Conservation (phyloP, 2,797 vertebrate genomes). For the Poliocrania exsul region DNA sequence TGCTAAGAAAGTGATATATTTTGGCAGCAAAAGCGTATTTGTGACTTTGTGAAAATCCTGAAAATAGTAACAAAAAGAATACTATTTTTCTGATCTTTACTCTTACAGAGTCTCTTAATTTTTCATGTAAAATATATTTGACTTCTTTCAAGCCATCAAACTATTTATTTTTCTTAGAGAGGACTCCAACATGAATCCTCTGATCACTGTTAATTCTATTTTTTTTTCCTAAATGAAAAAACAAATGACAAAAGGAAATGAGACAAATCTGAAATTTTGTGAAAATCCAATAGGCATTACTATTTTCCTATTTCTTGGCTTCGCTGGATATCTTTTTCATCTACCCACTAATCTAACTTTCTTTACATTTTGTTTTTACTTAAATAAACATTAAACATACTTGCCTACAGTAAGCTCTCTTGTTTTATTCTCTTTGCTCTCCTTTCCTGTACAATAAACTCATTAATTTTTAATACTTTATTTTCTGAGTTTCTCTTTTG, state of each 20-base stretch:
- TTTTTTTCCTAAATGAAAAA: neutral
- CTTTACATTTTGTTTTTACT: constrained; percentile 69
- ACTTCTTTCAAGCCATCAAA: neutral
- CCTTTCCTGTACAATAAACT: constrained; percentile 52
- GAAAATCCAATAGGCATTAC: constrained; percentile 39
- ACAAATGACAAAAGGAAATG: neutral
- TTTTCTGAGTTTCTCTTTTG: constrained; percentile 68
- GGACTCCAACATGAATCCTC: neutral
- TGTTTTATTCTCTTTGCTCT: constrained; percentile 73
- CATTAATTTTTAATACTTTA: constrained; percentile 73
- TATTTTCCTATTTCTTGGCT: constrained; percentile 30
- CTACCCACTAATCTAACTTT: constrained; percentile 50
- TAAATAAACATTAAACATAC: constrained; percentile 70
- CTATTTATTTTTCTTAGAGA: neutral
- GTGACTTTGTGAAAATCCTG: neutral
- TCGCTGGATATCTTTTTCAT: constrained; percentile 39
- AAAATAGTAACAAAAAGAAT: constrained; percentile 7
- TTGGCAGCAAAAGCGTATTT: neutral
- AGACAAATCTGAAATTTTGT: constrained; percentile 31
- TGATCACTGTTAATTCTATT: constrained; percentile 33
- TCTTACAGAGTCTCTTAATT: neutral
- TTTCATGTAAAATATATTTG: constrained; percentile 36
- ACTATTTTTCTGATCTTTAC: neutral
- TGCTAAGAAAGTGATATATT: neutral
- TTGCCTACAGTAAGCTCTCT: constrained; percentile 58